Evolutionary conservation across 1,140 invertebrate species (phyloP), one percentile per base, ranked within the genome.

Genomic region (Calliopsis andreniformis): DNA sequence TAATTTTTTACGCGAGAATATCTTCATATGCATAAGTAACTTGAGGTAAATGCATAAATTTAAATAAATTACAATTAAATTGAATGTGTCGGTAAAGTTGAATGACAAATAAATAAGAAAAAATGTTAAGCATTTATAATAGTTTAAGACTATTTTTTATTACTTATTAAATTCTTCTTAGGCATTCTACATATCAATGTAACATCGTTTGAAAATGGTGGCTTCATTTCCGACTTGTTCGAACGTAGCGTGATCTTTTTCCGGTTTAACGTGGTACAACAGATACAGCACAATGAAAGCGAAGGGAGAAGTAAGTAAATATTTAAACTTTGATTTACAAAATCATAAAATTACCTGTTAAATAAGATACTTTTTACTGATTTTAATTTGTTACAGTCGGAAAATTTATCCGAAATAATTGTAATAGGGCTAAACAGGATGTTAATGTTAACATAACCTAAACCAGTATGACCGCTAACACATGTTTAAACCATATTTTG

Each of bases 251-350:
- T 28, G 43, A 62, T 80, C 77, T 71, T 82, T 84, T 86, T 87
- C 83, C 85, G 64, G 82, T 83, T 70, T 61, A 66, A 56, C 62
- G 63, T 83, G 12, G 10, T 73, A 67, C 51, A 47, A 12, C 14
- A 56, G 25, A 42, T 39, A 70, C 73, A 62, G 28, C 43, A 88
- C 68, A 53, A 89, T 89, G 87, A 89, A 89, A 53, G 87, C 87
- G 1, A 89, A 89, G 61, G 87, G 87, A 20, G 87, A 89, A 78
- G 87, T 89, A 69, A 86, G 84, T 86, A 61, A 82, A 80, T 87
- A 85, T 78, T 72, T 58, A 16, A 18, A 80, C 42, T 63, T 66
- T 8, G 53, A 12, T 7, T 10, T 5, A 18, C 28, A 43, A 14
- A 49, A 3, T 18, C n/a, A 20, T 20, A 35, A 53, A 61, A 43